phyloP scores from a whole-genome alignment of 2,797 vertebrate species.

The Falco biarmicus region DNA sequence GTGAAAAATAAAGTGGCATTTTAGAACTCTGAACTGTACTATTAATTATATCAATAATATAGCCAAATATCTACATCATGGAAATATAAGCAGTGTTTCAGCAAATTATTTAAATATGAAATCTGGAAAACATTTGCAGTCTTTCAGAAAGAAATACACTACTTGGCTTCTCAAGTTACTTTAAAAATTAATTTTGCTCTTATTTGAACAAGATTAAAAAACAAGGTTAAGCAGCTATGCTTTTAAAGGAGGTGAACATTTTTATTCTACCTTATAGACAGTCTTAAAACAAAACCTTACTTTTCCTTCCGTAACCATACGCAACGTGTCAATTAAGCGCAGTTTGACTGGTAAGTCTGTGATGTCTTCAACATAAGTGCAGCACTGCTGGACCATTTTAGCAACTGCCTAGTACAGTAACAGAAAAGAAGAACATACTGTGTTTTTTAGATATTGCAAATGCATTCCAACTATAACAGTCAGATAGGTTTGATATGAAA shows the following conservation, averaged over 20 bases:
- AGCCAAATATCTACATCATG: not conserved
- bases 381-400: slow-evolving; percentile 99
- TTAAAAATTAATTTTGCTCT: not conserved
- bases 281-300: slow-evolving; percentile 76
- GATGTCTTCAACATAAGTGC: slow-evolving; percentile 90
- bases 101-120: not conserved
- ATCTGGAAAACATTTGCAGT: not conserved
- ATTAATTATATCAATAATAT: not conserved
- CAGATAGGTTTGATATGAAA: not conserved
- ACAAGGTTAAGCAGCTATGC: not conserved
- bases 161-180: not conserved
- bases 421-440: not conserved
- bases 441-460: not conserved
- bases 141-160: not conserved
- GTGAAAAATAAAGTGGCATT: not conserved
- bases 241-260: slow-evolving; percentile 1
- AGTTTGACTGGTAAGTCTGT: slow-evolving; percentile 93
- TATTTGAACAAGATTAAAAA: not conserved
- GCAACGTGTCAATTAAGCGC: slow-evolving; percentile 93
- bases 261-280: slow-evolving; percentile 36
- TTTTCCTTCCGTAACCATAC: slow-evolving; percentile 97
- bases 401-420: slow-evolving; percentile 90
- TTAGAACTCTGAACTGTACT: not conserved
- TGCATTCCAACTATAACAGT: not conserved
- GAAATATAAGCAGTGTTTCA: not conserved